These are phyloP conservation scores for Ophiothrix spiculata DNA, from an alignment of 35 echinoderm and acorn worm genomes.

Conservation along the genomic window DNA sequence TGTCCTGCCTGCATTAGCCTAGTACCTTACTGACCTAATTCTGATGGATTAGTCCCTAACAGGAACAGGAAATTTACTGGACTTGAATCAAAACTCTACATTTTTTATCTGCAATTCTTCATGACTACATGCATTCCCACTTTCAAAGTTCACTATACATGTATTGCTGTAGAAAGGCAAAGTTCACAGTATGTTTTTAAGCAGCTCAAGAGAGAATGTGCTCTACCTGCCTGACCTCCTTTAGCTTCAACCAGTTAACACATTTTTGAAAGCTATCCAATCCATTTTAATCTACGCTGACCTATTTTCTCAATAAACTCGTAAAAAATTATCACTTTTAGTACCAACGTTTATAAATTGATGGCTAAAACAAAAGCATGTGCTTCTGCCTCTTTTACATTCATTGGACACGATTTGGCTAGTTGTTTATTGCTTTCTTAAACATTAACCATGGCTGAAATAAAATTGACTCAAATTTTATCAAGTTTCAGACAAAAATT, in stretches of 20 bases:
- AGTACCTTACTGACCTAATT: conserved; percentile 7
- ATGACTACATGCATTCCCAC: not conserved
- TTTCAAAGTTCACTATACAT: not conserved
- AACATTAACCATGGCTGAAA: not conserved
- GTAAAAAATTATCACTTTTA: no score
- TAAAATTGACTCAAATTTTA: not conserved
- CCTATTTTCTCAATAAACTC: not conserved
- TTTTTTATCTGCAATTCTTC: not conserved
- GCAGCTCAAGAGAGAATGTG: no score
- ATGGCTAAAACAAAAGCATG: not conserved
- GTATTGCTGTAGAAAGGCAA: not conserved
- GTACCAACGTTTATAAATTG: not conserved
- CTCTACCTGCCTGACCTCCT: no score
- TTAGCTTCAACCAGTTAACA: no score
- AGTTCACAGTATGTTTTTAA: not conserved
- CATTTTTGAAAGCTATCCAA: no score
- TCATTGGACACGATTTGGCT: not conserved
- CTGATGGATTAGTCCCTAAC: not conserved
- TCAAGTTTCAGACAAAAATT: conserved; percentile 1
- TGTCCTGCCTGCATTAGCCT: not conserved
- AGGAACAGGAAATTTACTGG: not conserved
- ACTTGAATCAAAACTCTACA: conserved; percentile 5
- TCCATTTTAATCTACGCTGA: not conserved
- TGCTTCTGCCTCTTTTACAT: not conserved
- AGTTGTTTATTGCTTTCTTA: no score